Evolutionary conservation across 2,797 vertebrate genomes (phyloP), one percentile per base, ranked within the genome.

Genomic region (Heteromormyrus szaboi): DNA sequence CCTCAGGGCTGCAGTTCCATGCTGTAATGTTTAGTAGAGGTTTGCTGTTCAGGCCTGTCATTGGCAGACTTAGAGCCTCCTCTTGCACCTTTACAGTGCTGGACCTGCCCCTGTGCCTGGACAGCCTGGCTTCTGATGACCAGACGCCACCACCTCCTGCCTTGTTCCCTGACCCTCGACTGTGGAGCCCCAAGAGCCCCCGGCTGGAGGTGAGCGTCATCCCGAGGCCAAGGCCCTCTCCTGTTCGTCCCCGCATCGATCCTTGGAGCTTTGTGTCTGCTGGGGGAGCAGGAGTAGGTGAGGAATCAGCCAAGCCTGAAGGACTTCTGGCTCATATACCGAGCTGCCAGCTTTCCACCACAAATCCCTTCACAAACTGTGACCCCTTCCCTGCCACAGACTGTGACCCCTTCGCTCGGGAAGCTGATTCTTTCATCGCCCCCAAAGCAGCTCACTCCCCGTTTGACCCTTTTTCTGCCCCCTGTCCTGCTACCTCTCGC

Each of bases 201-300:
- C 96, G 95, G 17, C 94, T 97, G 53, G 96, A 97, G 3, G 96
- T 97, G 62, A 96, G 94, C 56, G 95, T 97, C 91, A 96, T 97
- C 86, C 96, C 97, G 2, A 93, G 97, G 2, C 97, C 97, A 0
- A 96, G 97, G 0, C 97, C 97, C 0, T 97, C 97, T 0, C 96
- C 97, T 1, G 92, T 96, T n/a, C 96, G 97, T 0, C 96, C 92
- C 68, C 96, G 97, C 90, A 97, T 98, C 0, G 97, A 98, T 91
- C 97, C 97, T 0, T 98, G 97, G 97, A 98, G 97, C 93, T 98
- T 97, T 29, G 95, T 97, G 89, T 97, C 97, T 0, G 96, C 96
- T 0, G 96, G 95, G 0, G 91, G 92, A 0, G 19, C 50, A 25
- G 88, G 54, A 46, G 53, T 33, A 22, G 89, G 92, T 92, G 25